Evolutionary conservation across 2,888 invertebrate genomes (phyloP), one percentile per base, ranked within the genome.

Genomic region (Luperina testacea): DNA sequence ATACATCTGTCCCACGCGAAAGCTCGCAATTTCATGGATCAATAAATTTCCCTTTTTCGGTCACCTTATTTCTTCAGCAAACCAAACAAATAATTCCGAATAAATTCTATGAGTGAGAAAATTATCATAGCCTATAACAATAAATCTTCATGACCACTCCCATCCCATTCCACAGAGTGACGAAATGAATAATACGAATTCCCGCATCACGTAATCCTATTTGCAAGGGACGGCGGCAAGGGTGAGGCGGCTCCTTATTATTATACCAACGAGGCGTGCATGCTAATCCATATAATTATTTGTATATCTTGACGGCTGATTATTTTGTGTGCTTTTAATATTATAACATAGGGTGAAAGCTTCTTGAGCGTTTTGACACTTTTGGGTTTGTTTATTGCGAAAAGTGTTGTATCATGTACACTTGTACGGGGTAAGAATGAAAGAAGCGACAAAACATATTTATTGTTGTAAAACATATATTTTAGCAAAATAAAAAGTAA

Each of bases 191-290:
- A 87, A 88, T 86, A 84, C 82, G 87, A 83, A 85, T 80, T 84
- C 82, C 81, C 87, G 81, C 84, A 83, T 87, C 88, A 88, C 88
- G 88, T 88, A 86, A 84, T 88, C 86, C 87, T 87, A 86, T 88
- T 88, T 87, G 87, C 78, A 79, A 86, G 79, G 87, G 88, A 87
- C 68, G 84, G 74, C 20, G 72, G 82, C 75, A 63, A 68, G 75
- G 78, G 75, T 45, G 72, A 77, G 75, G 53, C 78, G 59, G 42
- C 78, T 80, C 77, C 75, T 68, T 85, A 69, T 76, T 85, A 84
- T 86, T 84, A 86, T 78, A 87, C 81, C 77, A 82, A 84, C 76
- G 83, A 80, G 27, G 77, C 72, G 75, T 77, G 81, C 78, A 76
- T 86, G 84, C 69, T 85, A 86, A 87, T 88, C 78, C 63, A 61